These are phyloP conservation scores for Mus minutoides DNA, from an alignment of 2,797 vertebrate species.

Conservation along the genomic window DNA sequence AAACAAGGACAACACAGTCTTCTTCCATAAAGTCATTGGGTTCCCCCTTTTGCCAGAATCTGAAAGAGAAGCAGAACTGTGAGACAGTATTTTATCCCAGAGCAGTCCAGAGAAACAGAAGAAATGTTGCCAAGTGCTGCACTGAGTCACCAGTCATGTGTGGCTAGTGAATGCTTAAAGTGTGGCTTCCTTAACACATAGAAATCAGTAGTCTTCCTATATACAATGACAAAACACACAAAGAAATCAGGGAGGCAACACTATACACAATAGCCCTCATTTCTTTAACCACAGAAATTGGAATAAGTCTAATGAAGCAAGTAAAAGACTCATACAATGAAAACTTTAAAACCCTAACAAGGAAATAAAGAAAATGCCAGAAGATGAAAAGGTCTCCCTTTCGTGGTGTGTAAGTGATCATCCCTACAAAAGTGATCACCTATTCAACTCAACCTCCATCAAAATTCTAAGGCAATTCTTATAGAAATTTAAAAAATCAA, in stretches of 20 bases:
- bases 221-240: neutral
- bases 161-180: neutral
- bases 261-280: neutral
- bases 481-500: neutral
- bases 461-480: neutral
- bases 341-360: neutral
- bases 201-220: neutral
- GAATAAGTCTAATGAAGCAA: neutral
- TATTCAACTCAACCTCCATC: neutral
- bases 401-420: neutral
- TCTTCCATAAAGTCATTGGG: neutral
- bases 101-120: neutral
- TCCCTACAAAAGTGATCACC: neutral
- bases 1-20: constrained; percentile 64
- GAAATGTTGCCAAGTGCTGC: no score
- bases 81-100: neutral
- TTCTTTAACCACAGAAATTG: neutral
- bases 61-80: constrained; percentile 25
- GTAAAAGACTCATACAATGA: neutral
- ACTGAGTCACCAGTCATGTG: neutral
- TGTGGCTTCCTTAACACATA: neutral
- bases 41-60: constrained; percentile 66
- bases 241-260: neutral
- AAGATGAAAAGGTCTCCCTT: neutral
- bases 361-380: neutral